A percentile compares a stretch with the other conserved stretches of the same genome.
Evolutionary conservation across 1,140 invertebrate species (phyloP).

Genomic region (Orius insidiosus): DNA sequence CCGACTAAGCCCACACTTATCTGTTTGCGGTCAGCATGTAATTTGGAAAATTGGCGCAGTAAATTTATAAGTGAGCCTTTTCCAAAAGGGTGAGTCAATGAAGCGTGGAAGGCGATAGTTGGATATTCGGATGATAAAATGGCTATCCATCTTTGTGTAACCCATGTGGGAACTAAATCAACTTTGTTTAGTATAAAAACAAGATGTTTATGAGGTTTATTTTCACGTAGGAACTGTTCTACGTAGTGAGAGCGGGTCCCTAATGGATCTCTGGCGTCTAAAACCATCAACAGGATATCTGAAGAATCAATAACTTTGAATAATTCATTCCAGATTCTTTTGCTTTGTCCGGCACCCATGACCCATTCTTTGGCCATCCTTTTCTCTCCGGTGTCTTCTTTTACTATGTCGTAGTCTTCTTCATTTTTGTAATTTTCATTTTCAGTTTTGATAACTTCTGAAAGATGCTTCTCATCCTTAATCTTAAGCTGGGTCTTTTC

Average conservation of each 20-base stretch:
- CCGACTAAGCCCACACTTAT: conserved; percentile 98
- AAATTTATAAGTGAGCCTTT: conserved; percentile 96
- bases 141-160: conserved; percentile 89
- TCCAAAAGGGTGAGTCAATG: conserved; percentile 89
- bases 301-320: conserved; percentile 99
- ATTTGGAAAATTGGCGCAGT: conserved; percentile 87
- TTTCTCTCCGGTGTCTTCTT: conserved; percentile 59
- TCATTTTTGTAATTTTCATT: conserved; percentile 54
- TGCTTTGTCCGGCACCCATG: conserved; percentile 86
- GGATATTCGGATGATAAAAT: conserved; percentile 88
- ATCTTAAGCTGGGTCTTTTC: conserved; percentile 74
- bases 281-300: conserved; percentile 65
- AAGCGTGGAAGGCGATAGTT: conserved; percentile 96
- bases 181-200: conserved; percentile 93
- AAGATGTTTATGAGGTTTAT: conserved; percentile 86
- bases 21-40: conserved; percentile 91
- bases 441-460: conserved; percentile 47
- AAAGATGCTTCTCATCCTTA: conserved; percentile 53
- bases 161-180: conserved; percentile 91
- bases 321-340: conserved; percentile 96
- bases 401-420: conserved; percentile 65
- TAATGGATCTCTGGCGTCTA: conserved; percentile 89
- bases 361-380: conserved; percentile 64
- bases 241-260: conserved; percentile 89
- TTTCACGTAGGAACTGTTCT: conserved; percentile 58